Percentiles rank a stretch among this genome's conserved stretches.
Evolutionary conservation across 2,888 invertebrate species (phyloP).

Genomic region (Agapetus fuscipes): DNA sequence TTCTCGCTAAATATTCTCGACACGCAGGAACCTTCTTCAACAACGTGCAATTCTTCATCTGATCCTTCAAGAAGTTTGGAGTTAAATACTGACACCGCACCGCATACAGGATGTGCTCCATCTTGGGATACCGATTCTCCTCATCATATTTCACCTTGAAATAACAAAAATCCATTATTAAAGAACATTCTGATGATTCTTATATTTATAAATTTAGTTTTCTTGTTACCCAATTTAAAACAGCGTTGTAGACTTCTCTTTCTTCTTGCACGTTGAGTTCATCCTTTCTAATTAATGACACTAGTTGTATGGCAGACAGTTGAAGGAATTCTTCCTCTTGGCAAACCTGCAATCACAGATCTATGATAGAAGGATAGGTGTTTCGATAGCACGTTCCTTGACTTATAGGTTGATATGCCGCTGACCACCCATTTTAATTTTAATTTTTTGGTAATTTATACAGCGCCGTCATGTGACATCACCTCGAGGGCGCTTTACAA

Average conservation of each 20-base stretch:
- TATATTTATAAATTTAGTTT: too few relatives aligned
- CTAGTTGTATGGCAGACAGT: slow-evolving; percentile 68
- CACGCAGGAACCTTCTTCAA: slow-evolving; percentile 82
- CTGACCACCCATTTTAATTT: too few relatives aligned
- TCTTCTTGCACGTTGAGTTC: slow-evolving; percentile 88
- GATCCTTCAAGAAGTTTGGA: slow-evolving; percentile 81
- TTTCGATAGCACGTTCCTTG: too few relatives aligned
- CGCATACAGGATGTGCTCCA: slow-evolving; percentile 80
- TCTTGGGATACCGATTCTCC: slow-evolving; percentile 70
- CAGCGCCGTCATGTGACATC: too few relatives aligned
- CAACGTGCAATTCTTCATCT: slow-evolving; percentile 84
- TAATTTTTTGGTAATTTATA: too few relatives aligned
- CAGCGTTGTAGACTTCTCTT: slow-evolving; percentile 84
- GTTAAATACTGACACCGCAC: slow-evolving; percentile 89
- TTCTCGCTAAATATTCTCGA: slow-evolving; percentile 79
- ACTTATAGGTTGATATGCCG: too few relatives aligned
- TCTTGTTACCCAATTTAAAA: slow-evolving; percentile 75
- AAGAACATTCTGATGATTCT: too few relatives aligned
- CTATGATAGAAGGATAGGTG: too few relatives aligned
- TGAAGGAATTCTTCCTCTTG: slow-evolving; percentile 89
- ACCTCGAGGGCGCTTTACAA: too few relatives aligned
- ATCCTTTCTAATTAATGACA: slow-evolving; percentile 77
- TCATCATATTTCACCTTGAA: slow-evolving; percentile 67
- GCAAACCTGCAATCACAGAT: slow-evolving; percentile 61
- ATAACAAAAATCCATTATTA: too few relatives aligned